Percentiles rank a stretch among this genome's conserved stretches.
These are phyloP conservation scores for Polyergus mexicanus DNA, from an alignment of 1,140 invertebrate genomes.

Conservation along the genomic window DNA sequence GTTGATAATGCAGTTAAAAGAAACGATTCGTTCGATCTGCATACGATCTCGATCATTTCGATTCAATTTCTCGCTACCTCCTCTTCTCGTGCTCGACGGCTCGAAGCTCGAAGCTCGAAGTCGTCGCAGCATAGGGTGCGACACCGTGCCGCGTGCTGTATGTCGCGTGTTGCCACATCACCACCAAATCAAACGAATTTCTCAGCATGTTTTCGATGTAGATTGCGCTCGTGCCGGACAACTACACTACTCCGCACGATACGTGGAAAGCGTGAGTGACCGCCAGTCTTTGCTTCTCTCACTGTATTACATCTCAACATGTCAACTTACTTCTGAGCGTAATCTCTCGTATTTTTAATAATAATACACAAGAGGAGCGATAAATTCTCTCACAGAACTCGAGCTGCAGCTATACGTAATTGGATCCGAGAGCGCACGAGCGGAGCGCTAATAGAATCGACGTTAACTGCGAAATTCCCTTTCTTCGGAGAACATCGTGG, in stretches of 20 bases:
- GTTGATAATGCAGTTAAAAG: background rate
- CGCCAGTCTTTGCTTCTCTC: slow-evolving; percentile 51
- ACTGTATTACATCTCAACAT: slow-evolving; percentile 68
- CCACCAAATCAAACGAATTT: slow-evolving; percentile 78
- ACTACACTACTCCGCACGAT: slow-evolving; percentile 44
- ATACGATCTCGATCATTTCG: background rate
- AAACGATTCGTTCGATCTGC: background rate
- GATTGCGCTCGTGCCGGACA: slow-evolving; percentile 79
- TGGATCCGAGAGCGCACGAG: slow-evolving; percentile 28
- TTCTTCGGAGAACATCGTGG: slow-evolving; percentile 45
- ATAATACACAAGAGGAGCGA: slow-evolving; percentile 52
- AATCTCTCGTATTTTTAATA: slow-evolving; percentile 12
- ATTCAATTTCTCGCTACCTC: background rate
- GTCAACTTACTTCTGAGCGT: slow-evolving; percentile 74
- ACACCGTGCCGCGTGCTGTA: slow-evolving; percentile 69
- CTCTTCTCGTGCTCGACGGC: too few relatives aligned
- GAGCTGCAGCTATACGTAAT: slow-evolving; percentile 10
- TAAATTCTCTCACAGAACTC: slow-evolving; percentile 5
- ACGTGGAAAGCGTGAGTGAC: slow-evolving; percentile 43
- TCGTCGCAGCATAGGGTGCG: slow-evolving; percentile 70
- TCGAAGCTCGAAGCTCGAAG: background rate
- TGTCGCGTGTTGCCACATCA: slow-evolving; percentile 86
- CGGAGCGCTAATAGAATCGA: slow-evolving; percentile 26
- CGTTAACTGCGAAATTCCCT: slow-evolving; percentile 50
- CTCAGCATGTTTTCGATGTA: slow-evolving; percentile 78